Conservation (phyloP, 2,797 vertebrate genomes). For the Decapterus maruadsi region DNA sequence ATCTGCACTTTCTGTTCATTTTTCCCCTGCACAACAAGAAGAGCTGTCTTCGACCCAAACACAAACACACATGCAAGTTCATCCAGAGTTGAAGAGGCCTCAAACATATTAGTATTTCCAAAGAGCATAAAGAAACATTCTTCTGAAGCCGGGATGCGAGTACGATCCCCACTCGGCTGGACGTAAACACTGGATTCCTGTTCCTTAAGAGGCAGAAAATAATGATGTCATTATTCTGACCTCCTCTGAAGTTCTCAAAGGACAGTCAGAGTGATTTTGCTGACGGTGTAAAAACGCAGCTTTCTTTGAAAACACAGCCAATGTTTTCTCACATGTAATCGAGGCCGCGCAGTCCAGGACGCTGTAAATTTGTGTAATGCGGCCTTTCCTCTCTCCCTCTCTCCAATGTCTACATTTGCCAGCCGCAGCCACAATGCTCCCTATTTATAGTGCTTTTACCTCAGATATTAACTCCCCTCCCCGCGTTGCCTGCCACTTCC, state of each 20-base stretch:
- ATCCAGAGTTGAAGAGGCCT: background rate
- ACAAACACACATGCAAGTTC: background rate
- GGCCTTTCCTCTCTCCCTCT: conserved; percentile 69
- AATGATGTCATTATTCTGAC: conserved; percentile 35
- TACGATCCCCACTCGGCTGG: conserved; percentile 12
- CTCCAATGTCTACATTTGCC: conserved; percentile 60
- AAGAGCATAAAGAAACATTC: background rate
- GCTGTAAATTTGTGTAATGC: conserved; percentile 67
- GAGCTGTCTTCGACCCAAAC: background rate
- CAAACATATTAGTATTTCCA: background rate
- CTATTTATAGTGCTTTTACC: conserved; percentile 83
- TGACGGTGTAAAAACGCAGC: conserved; percentile 52
- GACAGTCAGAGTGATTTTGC: conserved; percentile 47
- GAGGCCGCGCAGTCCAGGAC: conserved; percentile 49
- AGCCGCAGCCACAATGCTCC: conserved; percentile 74
- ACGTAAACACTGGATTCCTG: conserved; percentile 26
- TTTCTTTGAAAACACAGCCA: conserved; percentile 63
- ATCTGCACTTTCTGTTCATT: background rate
- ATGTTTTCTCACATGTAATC: conserved; percentile 74
- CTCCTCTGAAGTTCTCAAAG: conserved; percentile 44
- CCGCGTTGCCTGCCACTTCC: conserved; percentile 72
- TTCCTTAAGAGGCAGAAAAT: conserved; percentile 16
- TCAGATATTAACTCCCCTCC: conserved; percentile 79
- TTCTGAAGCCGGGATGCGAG: conserved; percentile 3
- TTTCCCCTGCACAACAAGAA: background rate